These are phyloP conservation scores for Myiopsitta monachus DNA, from an alignment of 2,113 vertebrate species.

Conservation along the genomic window DNA sequence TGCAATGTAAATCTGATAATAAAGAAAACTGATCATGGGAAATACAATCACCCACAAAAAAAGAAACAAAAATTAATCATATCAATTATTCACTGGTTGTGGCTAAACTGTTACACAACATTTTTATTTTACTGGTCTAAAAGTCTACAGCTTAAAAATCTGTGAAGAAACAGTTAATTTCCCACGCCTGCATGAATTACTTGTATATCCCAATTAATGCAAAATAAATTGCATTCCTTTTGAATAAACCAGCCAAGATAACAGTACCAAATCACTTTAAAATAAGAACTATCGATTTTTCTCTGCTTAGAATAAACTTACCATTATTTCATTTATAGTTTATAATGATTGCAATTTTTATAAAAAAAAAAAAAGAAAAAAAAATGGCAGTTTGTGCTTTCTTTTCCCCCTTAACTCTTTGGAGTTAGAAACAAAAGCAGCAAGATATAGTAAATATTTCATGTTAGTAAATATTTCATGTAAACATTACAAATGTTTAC, in stretches of 20 bases:
- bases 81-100: not conserved
- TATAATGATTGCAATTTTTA: not conserved
- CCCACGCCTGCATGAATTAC: not conserved
- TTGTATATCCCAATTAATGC: not conserved
- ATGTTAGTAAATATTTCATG: no score
- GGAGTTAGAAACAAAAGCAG: not conserved
- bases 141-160: not conserved
- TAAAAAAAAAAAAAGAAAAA: not conserved
- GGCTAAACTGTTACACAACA: not conserved
- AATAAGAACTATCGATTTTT: not conserved
- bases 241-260: not conserved
- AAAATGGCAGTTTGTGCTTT: not conserved
- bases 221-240: not conserved
- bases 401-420: not conserved
- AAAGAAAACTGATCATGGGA: not conserved
- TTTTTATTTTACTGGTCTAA: not conserved
- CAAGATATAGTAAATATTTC: not conserved
- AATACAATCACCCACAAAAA: not conserved
- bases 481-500: no score
- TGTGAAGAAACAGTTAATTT: not conserved
- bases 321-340: not conserved
- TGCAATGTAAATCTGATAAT: not conserved
- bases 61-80: not conserved
- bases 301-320: not conserved
- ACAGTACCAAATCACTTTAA: not conserved